phyloP scores from a whole-genome alignment of 2,113 vertebrate species.

The Clarias batrachus region DNA sequence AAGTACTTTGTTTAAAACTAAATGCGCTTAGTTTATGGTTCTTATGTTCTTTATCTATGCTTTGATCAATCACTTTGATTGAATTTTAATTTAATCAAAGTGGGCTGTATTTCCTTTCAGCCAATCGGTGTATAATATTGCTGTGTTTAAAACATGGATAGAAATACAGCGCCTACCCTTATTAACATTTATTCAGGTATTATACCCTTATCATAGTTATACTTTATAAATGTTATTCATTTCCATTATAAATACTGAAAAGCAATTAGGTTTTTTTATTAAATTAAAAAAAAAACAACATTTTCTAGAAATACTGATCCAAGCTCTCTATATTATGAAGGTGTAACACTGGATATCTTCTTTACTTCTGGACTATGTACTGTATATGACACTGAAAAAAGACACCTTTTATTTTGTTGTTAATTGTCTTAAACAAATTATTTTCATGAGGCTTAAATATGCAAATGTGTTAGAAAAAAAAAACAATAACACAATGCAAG shows the following conservation, averaged over 20 bases:
- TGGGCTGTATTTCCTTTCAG: not conserved
- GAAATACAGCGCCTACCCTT: not conserved
- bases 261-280: not conserved
- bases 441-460: not conserved
- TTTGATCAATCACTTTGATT: too few relatives aligned
- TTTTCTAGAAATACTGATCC: not conserved
- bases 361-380: too few relatives aligned
- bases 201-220: too few relatives aligned
- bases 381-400: not conserved
- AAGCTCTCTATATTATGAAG: not conserved
- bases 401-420: not conserved
- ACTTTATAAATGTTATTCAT: not conserved
- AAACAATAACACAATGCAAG: not conserved
- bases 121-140: too few relatives aligned
- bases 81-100: not conserved
- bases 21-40: not conserved
- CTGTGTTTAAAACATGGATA: not conserved
- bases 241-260: not conserved
- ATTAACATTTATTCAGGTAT: too few relatives aligned
- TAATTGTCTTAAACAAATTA: not conserved
- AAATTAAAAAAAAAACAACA: too few relatives aligned
- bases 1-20: not conserved
- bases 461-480: not conserved
- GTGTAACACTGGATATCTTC: not conserved
- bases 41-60: too few relatives aligned